Percentiles rank a stretch among this genome's conserved stretches.
Conservation (phyloP, 2,797 vertebrate species). For the Pseudochirops cupreus region DNA sequence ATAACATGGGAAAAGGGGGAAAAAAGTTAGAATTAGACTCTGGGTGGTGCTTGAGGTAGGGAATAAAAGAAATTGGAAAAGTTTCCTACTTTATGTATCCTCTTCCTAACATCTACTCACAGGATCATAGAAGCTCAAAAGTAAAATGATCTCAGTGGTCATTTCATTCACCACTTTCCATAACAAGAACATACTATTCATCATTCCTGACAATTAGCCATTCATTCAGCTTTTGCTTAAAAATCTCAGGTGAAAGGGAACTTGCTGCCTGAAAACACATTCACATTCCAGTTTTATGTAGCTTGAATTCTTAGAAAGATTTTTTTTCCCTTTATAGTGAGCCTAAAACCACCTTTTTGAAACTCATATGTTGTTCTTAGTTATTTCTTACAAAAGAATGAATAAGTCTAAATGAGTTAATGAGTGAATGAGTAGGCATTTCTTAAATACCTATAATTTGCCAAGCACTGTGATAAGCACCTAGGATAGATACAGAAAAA, state of each 20-base stretch:
- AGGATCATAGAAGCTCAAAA: neutral
- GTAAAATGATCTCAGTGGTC: neutral
- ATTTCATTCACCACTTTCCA: neutral
- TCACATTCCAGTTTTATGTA: neutral
- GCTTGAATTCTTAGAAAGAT: neutral
- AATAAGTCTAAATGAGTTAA: neutral
- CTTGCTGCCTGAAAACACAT: neutral
- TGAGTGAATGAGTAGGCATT: neutral
- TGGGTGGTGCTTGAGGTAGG: neutral
- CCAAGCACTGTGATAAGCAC: neutral
- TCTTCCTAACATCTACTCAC: neutral
- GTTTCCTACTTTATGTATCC: neutral
- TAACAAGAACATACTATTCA: neutral
- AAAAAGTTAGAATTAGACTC: no score
- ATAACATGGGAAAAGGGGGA: neutral
- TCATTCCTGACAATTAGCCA: neutral
- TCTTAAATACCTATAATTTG: neutral
- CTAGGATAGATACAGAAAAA: neutral
- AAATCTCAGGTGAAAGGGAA: neutral
- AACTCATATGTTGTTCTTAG: neutral
- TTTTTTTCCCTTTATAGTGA: neutral
- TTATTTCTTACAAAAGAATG: neutral
- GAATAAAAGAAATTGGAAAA: slow-evolving; percentile 35
- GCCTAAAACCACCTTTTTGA: neutral
- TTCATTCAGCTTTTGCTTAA: neutral